A percentile compares a stretch with the other conserved stretches of the same genome.
Conservation (phyloP, 2,888 invertebrate genomes). For the Petrophora chlorosata region DNA sequence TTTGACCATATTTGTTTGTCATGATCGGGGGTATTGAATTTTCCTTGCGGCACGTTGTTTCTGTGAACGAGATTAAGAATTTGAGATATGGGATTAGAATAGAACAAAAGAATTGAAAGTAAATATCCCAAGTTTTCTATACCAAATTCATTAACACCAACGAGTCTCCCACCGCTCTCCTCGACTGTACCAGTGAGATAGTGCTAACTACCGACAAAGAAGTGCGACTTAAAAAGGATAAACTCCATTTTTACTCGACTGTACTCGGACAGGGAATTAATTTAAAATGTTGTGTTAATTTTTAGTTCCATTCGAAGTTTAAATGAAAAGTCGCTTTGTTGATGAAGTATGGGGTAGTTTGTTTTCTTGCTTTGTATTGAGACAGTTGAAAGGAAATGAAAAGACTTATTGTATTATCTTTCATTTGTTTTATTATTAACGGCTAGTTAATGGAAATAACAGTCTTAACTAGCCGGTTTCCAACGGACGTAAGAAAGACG, state of each 20-base stretch:
- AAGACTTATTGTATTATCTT: neutral
- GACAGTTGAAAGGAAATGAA: conserved; percentile 2
- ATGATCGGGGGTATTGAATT: too few relatives aligned
- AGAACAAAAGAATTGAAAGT: too few relatives aligned
- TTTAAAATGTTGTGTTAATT: conserved; percentile 54
- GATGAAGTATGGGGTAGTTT: conserved; percentile 1
- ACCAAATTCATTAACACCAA: too few relatives aligned
- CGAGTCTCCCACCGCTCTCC: conserved; percentile 1
- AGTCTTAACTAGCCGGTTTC: too few relatives aligned
- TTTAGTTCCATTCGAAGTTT: conserved; percentile 35
- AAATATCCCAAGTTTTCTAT: too few relatives aligned
- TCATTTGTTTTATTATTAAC: too few relatives aligned
- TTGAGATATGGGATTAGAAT: too few relatives aligned
- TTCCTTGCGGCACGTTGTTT: too few relatives aligned
- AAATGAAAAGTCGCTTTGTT: conserved; percentile 4
- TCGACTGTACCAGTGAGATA: conserved; percentile 51
- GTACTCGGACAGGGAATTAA: conserved; percentile 50
- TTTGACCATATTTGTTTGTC: too few relatives aligned
- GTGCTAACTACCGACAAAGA: conserved; percentile 58
- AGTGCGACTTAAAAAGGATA: conserved; percentile 38
- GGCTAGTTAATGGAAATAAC: too few relatives aligned
- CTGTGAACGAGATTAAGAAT: too few relatives aligned
- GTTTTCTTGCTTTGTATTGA: neutral
- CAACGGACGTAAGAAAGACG: too few relatives aligned
- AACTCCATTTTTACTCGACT: conserved; percentile 52